Conservation (phyloP, 2,113 vertebrate species). For the Notiomystis cincta region DNA sequence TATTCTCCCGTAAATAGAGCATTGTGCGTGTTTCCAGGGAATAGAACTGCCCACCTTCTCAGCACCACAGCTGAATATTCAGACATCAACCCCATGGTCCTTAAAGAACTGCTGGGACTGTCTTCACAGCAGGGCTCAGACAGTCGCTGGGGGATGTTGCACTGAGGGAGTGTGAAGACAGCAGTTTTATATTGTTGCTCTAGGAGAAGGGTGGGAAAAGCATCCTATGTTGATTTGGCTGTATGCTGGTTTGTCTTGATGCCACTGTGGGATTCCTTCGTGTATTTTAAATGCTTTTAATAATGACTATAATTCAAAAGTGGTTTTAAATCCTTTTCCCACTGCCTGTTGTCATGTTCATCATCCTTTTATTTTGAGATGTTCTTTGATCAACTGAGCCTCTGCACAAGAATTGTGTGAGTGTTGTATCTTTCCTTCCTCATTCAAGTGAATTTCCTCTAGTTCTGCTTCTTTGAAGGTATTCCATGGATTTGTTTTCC, state of each 20-base stretch:
- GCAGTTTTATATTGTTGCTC: background rate
- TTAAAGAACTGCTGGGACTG: background rate
- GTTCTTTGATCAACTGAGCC: background rate
- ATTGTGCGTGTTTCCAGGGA: background rate
- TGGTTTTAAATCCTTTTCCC: background rate
- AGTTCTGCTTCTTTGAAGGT: background rate
- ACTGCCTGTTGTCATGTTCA: background rate
- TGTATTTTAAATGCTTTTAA: background rate
- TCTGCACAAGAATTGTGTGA: background rate
- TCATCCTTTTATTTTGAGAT: background rate
- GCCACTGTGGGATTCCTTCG: background rate
- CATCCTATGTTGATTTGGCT: background rate
- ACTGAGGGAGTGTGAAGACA: background rate
- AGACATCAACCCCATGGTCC: fast-evolving
- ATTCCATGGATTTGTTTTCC: background rate
- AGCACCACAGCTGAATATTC: fast-evolving
- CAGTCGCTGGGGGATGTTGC: background rate
- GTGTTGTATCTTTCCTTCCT: background rate
- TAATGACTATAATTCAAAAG: background rate
- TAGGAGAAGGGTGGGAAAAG: background rate
- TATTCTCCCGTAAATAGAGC: background rate
- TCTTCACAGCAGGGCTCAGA: background rate
- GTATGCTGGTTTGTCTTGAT: background rate
- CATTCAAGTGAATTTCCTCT: background rate
- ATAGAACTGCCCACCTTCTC: background rate